A percentile compares a stretch with the other conserved stretches of the same genome.
Evolutionary conservation across 2,113 vertebrate species (phyloP).

Genomic region (Campylorhamphus procurvoides): DNA sequence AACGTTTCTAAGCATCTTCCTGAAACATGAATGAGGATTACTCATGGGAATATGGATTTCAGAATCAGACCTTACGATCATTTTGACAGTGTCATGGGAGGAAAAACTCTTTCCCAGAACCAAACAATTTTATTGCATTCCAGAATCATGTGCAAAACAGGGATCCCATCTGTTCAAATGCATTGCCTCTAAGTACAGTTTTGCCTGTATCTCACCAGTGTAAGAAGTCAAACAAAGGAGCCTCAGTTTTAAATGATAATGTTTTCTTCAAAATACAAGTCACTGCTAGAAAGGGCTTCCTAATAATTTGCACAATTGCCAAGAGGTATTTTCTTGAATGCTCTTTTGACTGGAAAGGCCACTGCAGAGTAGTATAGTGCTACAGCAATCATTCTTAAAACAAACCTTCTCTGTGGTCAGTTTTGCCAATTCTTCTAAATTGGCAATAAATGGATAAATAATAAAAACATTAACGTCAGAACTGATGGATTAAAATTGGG

Average conservation of each 20-base stretch:
- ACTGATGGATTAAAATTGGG: not conserved
- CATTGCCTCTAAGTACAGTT: not conserved
- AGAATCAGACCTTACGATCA: not conserved
- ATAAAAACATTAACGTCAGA: not conserved
- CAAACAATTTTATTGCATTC: constrained; percentile 70
- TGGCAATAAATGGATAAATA: not conserved
- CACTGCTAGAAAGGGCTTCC: not conserved
- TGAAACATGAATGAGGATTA: not conserved
- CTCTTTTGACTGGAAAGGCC: not conserved
- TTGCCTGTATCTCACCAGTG: not conserved
- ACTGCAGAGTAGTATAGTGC: not conserved
- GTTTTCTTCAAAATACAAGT: constrained; percentile 10
- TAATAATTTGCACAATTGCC: not conserved
- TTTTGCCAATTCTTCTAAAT: not conserved
- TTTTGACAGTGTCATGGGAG: constrained; percentile 42
- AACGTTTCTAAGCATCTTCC: not conserved
- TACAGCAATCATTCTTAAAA: not conserved
- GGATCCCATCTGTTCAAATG: constrained; percentile 61
- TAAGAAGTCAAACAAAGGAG: constrained; percentile 20
- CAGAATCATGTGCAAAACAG: constrained; percentile 63
- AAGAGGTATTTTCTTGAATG: not conserved
- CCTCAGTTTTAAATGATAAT: not conserved
- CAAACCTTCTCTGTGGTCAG: not conserved
- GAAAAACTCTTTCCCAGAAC: constrained; percentile 64
- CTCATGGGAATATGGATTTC: not conserved